phyloP scores from a whole-genome alignment of 2,888 invertebrate genomes.

The Ennomos quercinarius region DNA sequence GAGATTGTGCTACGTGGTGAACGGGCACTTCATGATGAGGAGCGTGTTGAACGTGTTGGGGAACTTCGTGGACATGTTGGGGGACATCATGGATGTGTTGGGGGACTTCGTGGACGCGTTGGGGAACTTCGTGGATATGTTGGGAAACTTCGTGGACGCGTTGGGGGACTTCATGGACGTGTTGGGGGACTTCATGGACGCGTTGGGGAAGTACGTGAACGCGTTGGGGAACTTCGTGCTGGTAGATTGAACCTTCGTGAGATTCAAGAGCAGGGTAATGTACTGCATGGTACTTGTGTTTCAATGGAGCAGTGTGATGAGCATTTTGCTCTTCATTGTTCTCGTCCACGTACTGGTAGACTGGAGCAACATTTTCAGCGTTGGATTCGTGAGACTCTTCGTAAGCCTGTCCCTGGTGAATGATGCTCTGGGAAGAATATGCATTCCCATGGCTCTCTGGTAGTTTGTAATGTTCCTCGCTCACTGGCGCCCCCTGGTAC shows the following conservation, averaged over 20 bases:
- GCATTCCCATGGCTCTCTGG: conserved; percentile 53
- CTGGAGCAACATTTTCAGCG: conserved; percentile 58
- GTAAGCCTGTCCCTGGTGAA: conserved; percentile 56
- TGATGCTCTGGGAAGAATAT: conserved; percentile 62
- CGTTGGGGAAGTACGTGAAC: conserved; percentile 28
- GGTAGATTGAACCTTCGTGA: conserved; percentile 24
- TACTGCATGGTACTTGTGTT: conserved; percentile 40
- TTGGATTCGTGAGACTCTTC: conserved; percentile 59
- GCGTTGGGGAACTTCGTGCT: conserved; percentile 31
- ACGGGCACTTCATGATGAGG: conserved; percentile 37
- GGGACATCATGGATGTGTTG: conserved; percentile 17
- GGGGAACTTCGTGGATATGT: conserved; percentile 22
- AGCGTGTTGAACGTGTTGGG: conserved; percentile 19
- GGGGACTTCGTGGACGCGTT: conserved; percentile 20
- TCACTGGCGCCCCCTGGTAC: conserved; percentile 53
- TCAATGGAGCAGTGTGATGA: conserved; percentile 34
- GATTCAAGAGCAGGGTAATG: conserved; percentile 28
- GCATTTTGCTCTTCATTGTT: conserved; percentile 46
- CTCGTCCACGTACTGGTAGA: conserved; percentile 59
- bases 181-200: conserved; percentile 16
- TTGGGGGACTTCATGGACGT: conserved; percentile 24
- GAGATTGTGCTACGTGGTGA: conserved; percentile 42
- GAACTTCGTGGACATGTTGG: conserved; percentile 18
- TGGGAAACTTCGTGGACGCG: conserved; percentile 21
- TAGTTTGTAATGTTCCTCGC: conserved; percentile 42